Evolutionary conservation across 1,140 invertebrate species (phyloP).

Genomic region (Caenorhabditis latens): DNA sequence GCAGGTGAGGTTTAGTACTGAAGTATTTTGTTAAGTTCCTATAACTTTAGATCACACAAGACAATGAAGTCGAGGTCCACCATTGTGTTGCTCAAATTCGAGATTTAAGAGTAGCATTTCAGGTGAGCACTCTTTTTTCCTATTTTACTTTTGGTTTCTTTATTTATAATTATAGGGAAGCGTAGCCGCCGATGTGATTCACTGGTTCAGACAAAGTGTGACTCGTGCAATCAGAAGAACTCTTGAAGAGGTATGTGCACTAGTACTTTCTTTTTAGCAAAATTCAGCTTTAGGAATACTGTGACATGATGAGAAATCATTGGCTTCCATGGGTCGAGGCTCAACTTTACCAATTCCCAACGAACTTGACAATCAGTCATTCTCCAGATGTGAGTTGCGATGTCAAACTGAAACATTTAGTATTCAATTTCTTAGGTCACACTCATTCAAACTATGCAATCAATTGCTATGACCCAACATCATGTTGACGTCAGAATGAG

Average conservation of each 20-base stretch:
- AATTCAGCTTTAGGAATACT: conserved; percentile 63
- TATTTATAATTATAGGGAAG: conserved; percentile 51
- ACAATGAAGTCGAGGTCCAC: conserved; percentile 62
- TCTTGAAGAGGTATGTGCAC: conserved; percentile 58
- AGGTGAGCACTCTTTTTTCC: background rate
- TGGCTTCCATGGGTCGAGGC: conserved; percentile 66
- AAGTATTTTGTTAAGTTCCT: background rate
- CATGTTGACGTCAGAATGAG: conserved; percentile 60
- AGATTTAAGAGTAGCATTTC: conserved; percentile 55
- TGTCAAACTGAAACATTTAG: background rate
- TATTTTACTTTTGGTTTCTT: background rate
- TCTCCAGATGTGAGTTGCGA: conserved; percentile 58
- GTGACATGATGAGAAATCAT: conserved; percentile 62
- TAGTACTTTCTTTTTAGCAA: background rate
- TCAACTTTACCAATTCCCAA: conserved; percentile 63
- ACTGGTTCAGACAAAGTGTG: conserved; percentile 62
- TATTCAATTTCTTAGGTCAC: conserved; percentile 37
- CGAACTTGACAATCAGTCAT: conserved; percentile 63
- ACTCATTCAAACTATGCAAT: conserved; percentile 61
- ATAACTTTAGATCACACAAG: conserved; percentile 55
- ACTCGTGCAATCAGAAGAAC: conserved; percentile 63
- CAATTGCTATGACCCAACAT: conserved; percentile 59
- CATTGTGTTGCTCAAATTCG: conserved; percentile 65
- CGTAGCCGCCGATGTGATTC: conserved; percentile 65
- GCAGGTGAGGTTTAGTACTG: conserved; percentile 40